Base-by-base conservation (phyloP, 2,113 vertebrate species). In the Choloepus hoffmanni region DNA sequence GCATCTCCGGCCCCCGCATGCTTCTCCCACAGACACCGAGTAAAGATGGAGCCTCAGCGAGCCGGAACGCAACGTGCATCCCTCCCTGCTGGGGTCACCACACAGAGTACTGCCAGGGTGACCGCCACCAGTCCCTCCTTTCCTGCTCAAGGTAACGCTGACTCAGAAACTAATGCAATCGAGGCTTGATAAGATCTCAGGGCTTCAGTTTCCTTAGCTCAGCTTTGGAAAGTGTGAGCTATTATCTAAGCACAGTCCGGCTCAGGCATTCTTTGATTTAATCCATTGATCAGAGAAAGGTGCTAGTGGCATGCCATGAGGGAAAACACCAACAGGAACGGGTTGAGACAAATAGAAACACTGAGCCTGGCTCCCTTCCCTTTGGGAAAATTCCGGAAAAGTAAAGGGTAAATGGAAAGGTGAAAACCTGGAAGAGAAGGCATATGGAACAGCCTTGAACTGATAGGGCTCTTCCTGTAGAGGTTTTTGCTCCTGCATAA, bases 351-450 rank as follows among this genome's bases (percentile, higher is more conserved):
- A 62, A 93, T 5, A 36, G 26, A 74, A 74, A 78, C 6, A 7
- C 0, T 43, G 45, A 76, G 21, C 45, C n/a, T 76, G 67, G 40
- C 14, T 12, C 13, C 30, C 60, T 36, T 36, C 7, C 19, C 67
- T 94, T 50, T 33, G 86, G 43, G n/a, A 50, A 79, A 90, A 79
- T 78, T 88, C 83, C 50, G 88, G 86, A 92, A 88, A 86, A 78
- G 55, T 21, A 79, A 85, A 14, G 26, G 3, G 15, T n/a, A 40
- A 48, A 43, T 7, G 5, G 70, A 26, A 87, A 79, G 43, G 21
- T 53, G 6, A 85, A 72, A 65, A 60, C 36, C 13, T n/a, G 62
- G 28, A 45, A 62, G 43, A 85, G 21, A 74, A 83, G 21, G 65
- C 94, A 24, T 13, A 3, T 36, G 65, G 50, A 21, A 36, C 15